A percentile compares a stretch with the other conserved stretches of the same genome.
Conservation (phyloP, 2,797 vertebrate species). For the Labeo calbasu region DNA sequence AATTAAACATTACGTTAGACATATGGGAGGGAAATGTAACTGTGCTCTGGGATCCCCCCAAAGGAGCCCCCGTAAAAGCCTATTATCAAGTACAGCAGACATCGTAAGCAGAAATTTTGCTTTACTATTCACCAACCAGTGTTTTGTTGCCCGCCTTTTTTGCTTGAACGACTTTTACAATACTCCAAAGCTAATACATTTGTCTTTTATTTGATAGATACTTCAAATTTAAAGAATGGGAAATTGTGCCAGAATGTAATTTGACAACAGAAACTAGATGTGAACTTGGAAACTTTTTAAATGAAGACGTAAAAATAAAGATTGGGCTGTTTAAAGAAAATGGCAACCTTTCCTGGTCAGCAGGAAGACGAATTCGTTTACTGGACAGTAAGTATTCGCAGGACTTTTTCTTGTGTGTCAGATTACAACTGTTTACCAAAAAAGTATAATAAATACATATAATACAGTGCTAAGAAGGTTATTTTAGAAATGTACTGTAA, state of each 20-base stretch:
- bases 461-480: no score
- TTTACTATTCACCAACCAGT: background rate
- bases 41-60: slow-evolving; percentile 66
- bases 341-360: background rate
- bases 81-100: slow-evolving; percentile 70
- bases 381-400: slow-evolving; percentile 64
- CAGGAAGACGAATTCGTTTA: slow-evolving; percentile 14
- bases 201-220: slow-evolving; percentile 14
- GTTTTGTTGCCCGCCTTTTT: background rate
- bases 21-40: slow-evolving; percentile 70
- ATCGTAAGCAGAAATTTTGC: slow-evolving; percentile 62
- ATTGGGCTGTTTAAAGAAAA: slow-evolving; percentile 63
- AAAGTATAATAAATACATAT: background rate
- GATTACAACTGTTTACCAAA: background rate
- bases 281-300: slow-evolving; percentile 21
- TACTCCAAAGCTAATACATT: background rate
- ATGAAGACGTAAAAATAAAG: background rate
- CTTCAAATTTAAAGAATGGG: background rate
- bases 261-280: slow-evolving; percentile 34
- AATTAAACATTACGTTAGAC: slow-evolving; percentile 53
- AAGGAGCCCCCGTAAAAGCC: slow-evolving; percentile 16
- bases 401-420: background rate
- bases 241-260: slow-evolving; percentile 58
- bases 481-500: no score
- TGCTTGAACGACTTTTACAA: background rate